Base-by-base conservation (phyloP, 2,113 vertebrate species). In the Zeus faber region DNA sequence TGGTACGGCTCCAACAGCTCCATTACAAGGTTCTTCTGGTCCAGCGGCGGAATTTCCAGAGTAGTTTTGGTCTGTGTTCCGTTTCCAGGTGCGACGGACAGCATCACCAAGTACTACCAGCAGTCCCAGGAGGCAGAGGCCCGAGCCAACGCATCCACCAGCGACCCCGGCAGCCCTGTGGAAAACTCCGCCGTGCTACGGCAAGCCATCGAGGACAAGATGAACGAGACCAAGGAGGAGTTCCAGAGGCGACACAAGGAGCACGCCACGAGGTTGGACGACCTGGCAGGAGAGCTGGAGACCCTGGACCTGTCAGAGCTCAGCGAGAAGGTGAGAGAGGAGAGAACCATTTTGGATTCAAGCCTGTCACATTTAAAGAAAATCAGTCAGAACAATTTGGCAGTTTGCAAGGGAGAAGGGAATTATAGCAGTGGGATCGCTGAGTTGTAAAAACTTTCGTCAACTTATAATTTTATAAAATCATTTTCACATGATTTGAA, bases 281-380 rank as follows among this genome's bases (percentile, higher is more conserved):
- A 96, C 51, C 88, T 99, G 0, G 95, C 95, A 0, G 93, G 91
- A 50, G 91, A 95, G 68, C 88, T 98, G 48, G 93, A 98, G 67
- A 93, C 90, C 57, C 85, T 99, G 62, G 94, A 98, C 65, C 89
- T 97, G 6, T 89, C 93, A 0, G 84, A 89, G 3, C 81, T 82
- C 23, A 90, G 88, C 0, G 81, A 92, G 66, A 90, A 92, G 93
- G 94, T 8, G 1, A 0, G 2, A 24, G 20, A 20, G 16, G 2
- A 14, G 10, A 22, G 1, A 11, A 24, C 7, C 9, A 24, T 25
- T 18, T 6, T 54, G 23, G 2, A 37, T 37, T 37, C 33, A 4
- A 5, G 3, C 13, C 33, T 1, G 14, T 29, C 27, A 29, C 27
- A 29, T 29, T 2, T n/a, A n/a, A n/a, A n/a, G n/a, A n/a, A n/a